Conservation (phyloP, 2,888 invertebrate species). For the Beris chalybata region DNA sequence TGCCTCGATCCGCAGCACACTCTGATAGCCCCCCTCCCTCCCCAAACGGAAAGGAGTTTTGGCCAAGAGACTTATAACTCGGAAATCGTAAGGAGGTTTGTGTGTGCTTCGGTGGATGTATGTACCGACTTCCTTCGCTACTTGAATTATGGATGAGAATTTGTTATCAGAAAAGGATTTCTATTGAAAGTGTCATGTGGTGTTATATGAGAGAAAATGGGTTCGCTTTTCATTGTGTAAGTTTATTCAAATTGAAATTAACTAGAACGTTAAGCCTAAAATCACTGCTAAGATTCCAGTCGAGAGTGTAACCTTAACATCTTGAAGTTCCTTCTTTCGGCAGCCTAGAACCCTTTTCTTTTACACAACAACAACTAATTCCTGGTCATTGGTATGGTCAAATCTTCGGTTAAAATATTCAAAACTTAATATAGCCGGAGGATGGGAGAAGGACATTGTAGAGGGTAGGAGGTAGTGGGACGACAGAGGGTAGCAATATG, state of each 20-base stretch:
- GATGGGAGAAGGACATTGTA: neutral
- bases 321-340: conserved; percentile 24
- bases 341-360: conserved; percentile 36
- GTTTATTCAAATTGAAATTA: conserved; percentile 38
- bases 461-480: neutral
- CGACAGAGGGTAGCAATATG: too few species aligned
- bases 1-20: conserved; percentile 12
- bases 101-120: neutral
- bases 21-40: too few species aligned
- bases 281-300: conserved; percentile 20
- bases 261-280: conserved; percentile 32
- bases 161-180: conserved; percentile 40
- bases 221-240: neutral
- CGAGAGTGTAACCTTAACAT: conserved; percentile 25
- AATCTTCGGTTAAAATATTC: conserved; percentile 38
- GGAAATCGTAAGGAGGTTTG: conserved; percentile 5
- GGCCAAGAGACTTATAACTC: conserved; percentile 29
- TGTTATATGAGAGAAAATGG: conserved; percentile 2
- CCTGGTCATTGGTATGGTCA: conserved; percentile 35
- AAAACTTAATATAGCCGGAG: conserved; percentile 17
- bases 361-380: conserved; percentile 26
- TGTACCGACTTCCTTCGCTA: conserved; percentile 16
- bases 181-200: conserved; percentile 38
- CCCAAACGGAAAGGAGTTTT: conserved; percentile 13
- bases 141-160: conserved; percentile 40